Conservation (phyloP, 2,888 invertebrate genomes). For the Mystacides longicornis region DNA sequence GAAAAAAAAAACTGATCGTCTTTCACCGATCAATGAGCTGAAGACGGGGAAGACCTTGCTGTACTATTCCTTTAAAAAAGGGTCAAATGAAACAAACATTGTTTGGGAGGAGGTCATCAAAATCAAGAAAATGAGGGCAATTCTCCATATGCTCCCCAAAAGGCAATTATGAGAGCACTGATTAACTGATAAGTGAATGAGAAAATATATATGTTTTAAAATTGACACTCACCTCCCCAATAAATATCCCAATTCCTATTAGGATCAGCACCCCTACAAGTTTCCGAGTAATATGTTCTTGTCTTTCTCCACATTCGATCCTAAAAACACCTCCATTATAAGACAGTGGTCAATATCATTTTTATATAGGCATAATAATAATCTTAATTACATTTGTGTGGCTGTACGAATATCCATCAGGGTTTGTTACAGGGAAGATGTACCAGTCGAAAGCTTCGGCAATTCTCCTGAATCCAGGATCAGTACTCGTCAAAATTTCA, state of each 20-base stretch:
- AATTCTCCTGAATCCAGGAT: conserved; percentile 47
- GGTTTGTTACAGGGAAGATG: conserved; percentile 64
- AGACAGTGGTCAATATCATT: not conserved
- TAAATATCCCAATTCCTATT: conserved; percentile 48
- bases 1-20: no score
- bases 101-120: no score
- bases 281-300: conserved; percentile 31
- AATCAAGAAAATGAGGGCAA: no score
- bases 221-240: conserved; percentile 33
- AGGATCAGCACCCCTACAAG: conserved; percentile 41
- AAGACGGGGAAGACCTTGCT: no score
- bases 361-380: not conserved
- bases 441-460: conserved; percentile 68
- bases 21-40: no score
- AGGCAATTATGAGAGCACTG: no score
- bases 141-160: no score
- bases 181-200: no score
- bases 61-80: no score
- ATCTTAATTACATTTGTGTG: conserved; percentile 53
- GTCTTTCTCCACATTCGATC: conserved; percentile 68
- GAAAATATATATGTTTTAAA: conserved; percentile 18
- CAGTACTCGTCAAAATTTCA: conserved; percentile 55
- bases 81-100: no score
- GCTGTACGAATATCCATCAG: conserved; percentile 65
- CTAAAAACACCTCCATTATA: conserved; percentile 45